A percentile compares a stretch with the other conserved stretches of the same genome.
These are phyloP conservation scores for Aurelia sp. DNA, from an alignment of 30 jellyfish, hydroid and myxozoan genomes.

Conservation along the genomic window DNA sequence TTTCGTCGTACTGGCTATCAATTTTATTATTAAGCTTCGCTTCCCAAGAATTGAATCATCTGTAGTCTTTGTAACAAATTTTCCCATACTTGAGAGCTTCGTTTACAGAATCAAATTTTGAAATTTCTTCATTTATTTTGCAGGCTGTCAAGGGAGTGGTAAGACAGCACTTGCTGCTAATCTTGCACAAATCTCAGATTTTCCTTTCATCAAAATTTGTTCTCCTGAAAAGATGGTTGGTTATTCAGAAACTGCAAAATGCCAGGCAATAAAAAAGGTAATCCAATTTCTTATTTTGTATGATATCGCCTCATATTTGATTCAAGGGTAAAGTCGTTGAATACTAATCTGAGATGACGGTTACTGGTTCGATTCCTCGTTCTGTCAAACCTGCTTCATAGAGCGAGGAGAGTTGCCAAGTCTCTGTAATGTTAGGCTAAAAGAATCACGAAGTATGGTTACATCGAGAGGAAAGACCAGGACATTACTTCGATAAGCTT, in stretches of 20 bases:
- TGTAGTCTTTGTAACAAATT: not conserved
- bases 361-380: no score
- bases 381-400: no score
- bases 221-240: slow-evolving; percentile 99
- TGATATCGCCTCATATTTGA: not conserved
- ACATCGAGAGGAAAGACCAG: no score
- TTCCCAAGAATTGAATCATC: no score
- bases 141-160: slow-evolving; percentile 91
- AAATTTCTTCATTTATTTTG: not conserved
- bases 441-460: no score
- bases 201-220: slow-evolving; percentile 96
- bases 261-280: slow-evolving; percentile 95
- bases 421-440: no score
- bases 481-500: no score
- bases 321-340: no score
- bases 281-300: not conserved
- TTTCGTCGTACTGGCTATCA: no score
- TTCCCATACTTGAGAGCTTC: not conserved
- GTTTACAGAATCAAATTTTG: not conserved
- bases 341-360: no score
- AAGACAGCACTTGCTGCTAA: slow-evolving; percentile 98
- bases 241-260: slow-evolving; percentile 92
- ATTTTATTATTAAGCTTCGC: no score
- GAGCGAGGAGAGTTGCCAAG: no score
- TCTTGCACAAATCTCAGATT: slow-evolving; percentile 89